Conservation (phyloP, 2,797 vertebrate genomes). For the Chromobotia macracanthus region DNA sequence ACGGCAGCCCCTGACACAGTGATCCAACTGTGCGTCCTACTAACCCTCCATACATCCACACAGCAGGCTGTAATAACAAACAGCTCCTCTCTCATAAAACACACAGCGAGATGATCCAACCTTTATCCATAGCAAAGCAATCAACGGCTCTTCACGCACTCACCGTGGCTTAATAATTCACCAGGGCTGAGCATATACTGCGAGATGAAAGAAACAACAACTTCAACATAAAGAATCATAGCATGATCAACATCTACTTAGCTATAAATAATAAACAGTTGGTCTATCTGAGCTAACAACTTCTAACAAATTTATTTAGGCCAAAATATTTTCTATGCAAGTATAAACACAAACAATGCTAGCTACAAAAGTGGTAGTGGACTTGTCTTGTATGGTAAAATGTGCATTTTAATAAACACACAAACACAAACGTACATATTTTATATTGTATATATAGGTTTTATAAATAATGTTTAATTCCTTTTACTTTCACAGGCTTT, state of each 20-base stretch:
- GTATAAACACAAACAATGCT: too few relatives aligned
- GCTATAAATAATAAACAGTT: not conserved
- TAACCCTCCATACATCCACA: conserved; percentile 12
- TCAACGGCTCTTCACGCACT: conserved; percentile 30
- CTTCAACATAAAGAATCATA: conserved; percentile 13
- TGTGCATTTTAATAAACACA: not conserved
- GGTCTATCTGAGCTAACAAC: not conserved
- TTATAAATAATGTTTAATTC: too few relatives aligned
- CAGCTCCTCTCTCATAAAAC: conserved; percentile 43
- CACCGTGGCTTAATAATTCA: conserved; percentile 47
- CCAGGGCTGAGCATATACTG: conserved; percentile 21
- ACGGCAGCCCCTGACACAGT: not conserved
- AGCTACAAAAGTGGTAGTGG: too few relatives aligned
- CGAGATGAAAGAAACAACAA: conserved; percentile 40
- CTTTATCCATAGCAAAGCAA: conserved; percentile 52
- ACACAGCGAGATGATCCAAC: conserved; percentile 36
- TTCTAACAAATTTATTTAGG: not conserved
- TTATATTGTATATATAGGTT: too few relatives aligned
- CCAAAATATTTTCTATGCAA: too few relatives aligned
- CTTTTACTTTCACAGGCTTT: not conserved
- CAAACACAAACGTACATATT: too few relatives aligned
- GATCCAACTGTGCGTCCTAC: conserved; percentile 1
- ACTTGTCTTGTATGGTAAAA: too few relatives aligned
- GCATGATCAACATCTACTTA: not conserved
- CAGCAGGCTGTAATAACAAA: conserved; percentile 34